Evolutionary conservation across 2,888 invertebrate genomes (phyloP).

Genomic region (Anorthoa munda): DNA sequence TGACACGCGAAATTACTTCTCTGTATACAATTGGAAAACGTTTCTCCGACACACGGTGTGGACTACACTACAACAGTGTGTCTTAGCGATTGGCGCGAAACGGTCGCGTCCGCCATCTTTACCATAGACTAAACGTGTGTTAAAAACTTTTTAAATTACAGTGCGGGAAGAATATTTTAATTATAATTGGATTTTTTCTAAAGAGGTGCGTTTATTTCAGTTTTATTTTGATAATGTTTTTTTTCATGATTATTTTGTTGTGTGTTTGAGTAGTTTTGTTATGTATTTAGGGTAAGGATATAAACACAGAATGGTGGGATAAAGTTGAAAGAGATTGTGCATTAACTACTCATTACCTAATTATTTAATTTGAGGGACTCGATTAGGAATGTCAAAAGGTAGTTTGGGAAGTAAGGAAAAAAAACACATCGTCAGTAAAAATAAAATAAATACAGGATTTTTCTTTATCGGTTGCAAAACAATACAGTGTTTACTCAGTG

Average conservation of each 20-base stretch:
- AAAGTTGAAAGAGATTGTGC: conserved; percentile 4
- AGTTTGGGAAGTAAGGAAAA: not conserved
- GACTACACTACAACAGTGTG: conserved; percentile 35
- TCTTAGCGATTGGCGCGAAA: conserved; percentile 48
- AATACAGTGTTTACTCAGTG: too few relatives aligned
- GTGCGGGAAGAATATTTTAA: not conserved
- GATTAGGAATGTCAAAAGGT: not conserved
- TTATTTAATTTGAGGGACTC: not conserved
- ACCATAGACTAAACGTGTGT: conserved; percentile 30
- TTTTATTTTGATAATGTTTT: not conserved
- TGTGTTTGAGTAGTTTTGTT: conserved; percentile 9
- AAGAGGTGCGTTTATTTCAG: conserved; percentile 19
- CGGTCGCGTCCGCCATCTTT: conserved; percentile 51
- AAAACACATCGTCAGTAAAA: not conserved
- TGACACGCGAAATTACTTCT: conserved; percentile 29
- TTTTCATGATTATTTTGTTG: not conserved
- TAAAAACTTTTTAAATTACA: conserved; percentile 19
- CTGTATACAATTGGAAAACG: conserved; percentile 11
- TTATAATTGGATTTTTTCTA: not conserved
- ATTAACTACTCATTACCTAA: not conserved
- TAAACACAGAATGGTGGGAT: not conserved
- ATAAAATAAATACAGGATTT: not conserved
- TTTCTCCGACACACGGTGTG: not conserved
- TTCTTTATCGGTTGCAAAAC: not conserved
- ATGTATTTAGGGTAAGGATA: conserved; percentile 47